Evolutionary conservation across 2,113 vertebrate species (phyloP), one percentile per base, ranked within the genome.

Genomic region (Micronycteris hirsuta): DNA sequence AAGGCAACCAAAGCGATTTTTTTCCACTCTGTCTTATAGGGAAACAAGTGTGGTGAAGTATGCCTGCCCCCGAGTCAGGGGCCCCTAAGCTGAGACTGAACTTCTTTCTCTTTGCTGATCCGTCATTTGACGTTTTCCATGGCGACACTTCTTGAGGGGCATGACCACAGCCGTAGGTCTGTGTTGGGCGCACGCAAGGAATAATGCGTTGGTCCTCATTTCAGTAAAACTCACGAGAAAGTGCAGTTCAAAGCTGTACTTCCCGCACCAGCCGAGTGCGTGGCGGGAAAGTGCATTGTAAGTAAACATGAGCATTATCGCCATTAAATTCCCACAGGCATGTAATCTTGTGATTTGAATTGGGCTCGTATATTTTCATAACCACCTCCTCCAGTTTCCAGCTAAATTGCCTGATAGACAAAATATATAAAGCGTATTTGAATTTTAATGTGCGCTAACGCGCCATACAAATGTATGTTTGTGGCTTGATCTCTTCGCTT

Each of bases 111-210:
- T 70, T 80, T 61, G 33, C 10, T 89, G 31, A 74, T 43, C 36
- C 47, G 58, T 65, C 43, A 80, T 4, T 45, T 43, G 20, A 89
- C 26, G 5, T 19, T 36, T 78, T 13, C 4, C 17, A 0, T 24
- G 49, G 65, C 15, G 31, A 49, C 45, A 31, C 24, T 54, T 54
- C 56, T 83, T 14, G 3, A 56, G 1, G 33, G 1, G 3, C 16
- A 6, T 9, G 16, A 3, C 2, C 1, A 12, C 7, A 41, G 8
- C 4, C 71, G 11, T 7, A 2, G 2, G 6, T 82, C 13, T 89
- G 17, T 58, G 3, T 1, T 65, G 22, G 3, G 20, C 1, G 26
- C 43, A n/a, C 22, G 47, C 1, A 54, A 20, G 36, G 26, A 71
- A 24, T n/a, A 31, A 74, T 3, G 26, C 31, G 6, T 54, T 7